Percentiles rank a stretch among this genome's conserved stretches.
These are phyloP conservation scores for Fringilla coelebs DNA, from an alignment of 2,797 vertebrate species.

Conservation along the genomic window DNA sequence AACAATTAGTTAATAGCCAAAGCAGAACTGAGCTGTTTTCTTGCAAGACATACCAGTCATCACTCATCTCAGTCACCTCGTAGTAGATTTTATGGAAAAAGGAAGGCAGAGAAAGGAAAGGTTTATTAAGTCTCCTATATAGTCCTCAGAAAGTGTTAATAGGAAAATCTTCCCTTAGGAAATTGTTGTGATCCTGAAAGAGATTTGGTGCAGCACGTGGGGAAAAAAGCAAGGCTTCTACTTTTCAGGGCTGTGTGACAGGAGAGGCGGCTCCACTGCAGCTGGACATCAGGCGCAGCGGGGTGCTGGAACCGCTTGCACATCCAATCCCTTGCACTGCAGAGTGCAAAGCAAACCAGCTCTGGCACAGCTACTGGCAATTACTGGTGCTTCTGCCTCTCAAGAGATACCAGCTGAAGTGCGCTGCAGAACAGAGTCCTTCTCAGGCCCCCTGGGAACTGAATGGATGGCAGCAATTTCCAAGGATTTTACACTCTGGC, in stretches of 20 bases:
- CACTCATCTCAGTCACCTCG: not conserved
- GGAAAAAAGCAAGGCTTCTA: not conserved
- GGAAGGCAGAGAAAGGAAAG: not conserved
- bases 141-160: not conserved
- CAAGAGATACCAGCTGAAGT: not conserved
- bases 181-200: not conserved
- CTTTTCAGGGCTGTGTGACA: not conserved
- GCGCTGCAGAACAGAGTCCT: not conserved
- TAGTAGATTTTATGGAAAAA: not conserved
- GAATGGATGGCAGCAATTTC: slow-evolving; percentile 18
- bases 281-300: accelerated
- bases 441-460: not conserved
- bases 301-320: not conserved
- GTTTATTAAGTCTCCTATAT: not conserved
- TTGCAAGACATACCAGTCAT: not conserved
- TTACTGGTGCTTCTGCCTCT: not conserved
- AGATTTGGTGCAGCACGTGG: accelerated
- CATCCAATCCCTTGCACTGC: not conserved
- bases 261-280: not conserved
- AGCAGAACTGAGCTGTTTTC: not conserved
- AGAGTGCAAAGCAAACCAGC: not conserved
- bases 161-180: not conserved
- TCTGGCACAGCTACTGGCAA: not conserved
- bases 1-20: not conserved
- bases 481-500: slow-evolving; percentile 27